Percentiles rank a stretch among this genome's conserved stretches.
These are phyloP conservation scores for Palythoa grandis DNA, from an alignment of 92 coral and sea anemone species.

Conservation along the genomic window DNA sequence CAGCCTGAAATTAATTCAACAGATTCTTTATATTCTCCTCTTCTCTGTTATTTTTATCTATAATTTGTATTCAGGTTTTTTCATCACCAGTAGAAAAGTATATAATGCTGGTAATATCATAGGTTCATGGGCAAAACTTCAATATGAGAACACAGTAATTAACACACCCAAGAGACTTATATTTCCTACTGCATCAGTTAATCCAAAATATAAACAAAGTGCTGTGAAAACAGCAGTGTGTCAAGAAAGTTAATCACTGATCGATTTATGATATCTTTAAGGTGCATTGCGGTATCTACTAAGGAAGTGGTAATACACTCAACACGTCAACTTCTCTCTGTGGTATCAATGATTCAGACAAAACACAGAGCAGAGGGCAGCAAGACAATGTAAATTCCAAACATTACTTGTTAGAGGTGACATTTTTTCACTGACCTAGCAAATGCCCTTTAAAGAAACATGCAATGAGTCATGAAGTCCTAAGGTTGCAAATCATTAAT, in stretches of 20 bases:
- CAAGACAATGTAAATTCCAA: conserved; percentile 11
- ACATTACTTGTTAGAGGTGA: conserved; percentile 8
- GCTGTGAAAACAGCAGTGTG: not conserved
- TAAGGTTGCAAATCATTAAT: not conserved
- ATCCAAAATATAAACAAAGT: not conserved
- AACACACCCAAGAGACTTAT: not conserved
- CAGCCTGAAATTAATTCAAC: too few relatives aligned
- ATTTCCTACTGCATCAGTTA: not conserved
- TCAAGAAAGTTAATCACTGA: not conserved
- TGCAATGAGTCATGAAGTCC: conserved; percentile 19
- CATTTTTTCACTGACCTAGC: conserved; percentile 27
- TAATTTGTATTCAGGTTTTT: too few relatives aligned
- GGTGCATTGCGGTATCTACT: not conserved
- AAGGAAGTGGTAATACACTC: conserved; percentile 8
- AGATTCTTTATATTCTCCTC: too few relatives aligned
- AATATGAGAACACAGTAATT: not conserved
- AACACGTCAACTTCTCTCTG: conserved; percentile 7
- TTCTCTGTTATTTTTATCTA: too few relatives aligned
- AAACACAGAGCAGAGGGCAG: not conserved
- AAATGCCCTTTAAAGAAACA: conserved; percentile 25
- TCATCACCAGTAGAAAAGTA: too few relatives aligned
- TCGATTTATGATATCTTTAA: not conserved
- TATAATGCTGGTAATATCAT: too few relatives aligned
- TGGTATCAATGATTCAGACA: not conserved
- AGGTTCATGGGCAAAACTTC: not conserved